Percentiles rank a stretch among this genome's conserved stretches.
Evolutionary conservation across 2,113 vertebrate species (phyloP).

Genomic region (Aleadryas rufinucha): DNA sequence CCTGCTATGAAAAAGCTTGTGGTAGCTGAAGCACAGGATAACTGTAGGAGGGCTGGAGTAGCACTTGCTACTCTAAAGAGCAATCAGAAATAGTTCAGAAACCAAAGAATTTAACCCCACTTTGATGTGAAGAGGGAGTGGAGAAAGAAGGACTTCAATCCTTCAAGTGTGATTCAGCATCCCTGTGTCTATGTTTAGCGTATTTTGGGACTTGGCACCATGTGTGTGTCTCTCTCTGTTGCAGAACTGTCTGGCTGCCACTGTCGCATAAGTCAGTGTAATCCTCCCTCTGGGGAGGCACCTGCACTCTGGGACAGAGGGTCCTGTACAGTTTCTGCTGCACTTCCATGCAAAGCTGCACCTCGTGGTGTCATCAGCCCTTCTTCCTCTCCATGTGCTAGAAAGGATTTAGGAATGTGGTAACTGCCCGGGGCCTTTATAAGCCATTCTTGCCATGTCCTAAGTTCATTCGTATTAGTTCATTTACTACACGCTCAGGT

Average conservation of each 20-base stretch:
- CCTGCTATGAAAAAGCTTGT: background rate
- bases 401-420: background rate
- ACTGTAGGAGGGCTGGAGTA: background rate
- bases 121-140: background rate
- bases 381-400: background rate
- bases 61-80: background rate
- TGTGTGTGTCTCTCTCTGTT: background rate
- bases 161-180: background rate
- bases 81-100: background rate
- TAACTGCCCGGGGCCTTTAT: accelerated
- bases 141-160: background rate
- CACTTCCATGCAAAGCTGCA: accelerated
- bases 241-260: background rate
- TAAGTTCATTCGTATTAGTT: background rate
- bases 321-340: background rate
- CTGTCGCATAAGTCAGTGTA: background rate
- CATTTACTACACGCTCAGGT: background rate
- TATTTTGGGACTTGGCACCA: background rate
- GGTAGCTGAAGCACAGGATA: background rate
- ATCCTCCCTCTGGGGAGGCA: background rate
- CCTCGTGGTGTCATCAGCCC: background rate
- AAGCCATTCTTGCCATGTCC: background rate
- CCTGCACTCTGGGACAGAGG: background rate
- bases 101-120: background rate
- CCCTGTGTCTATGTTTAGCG: background rate